Percentiles rank a stretch among this genome's conserved stretches.
Evolutionary conservation across 1,140 invertebrate species (phyloP).

Genomic region (Diprion similis): DNA sequence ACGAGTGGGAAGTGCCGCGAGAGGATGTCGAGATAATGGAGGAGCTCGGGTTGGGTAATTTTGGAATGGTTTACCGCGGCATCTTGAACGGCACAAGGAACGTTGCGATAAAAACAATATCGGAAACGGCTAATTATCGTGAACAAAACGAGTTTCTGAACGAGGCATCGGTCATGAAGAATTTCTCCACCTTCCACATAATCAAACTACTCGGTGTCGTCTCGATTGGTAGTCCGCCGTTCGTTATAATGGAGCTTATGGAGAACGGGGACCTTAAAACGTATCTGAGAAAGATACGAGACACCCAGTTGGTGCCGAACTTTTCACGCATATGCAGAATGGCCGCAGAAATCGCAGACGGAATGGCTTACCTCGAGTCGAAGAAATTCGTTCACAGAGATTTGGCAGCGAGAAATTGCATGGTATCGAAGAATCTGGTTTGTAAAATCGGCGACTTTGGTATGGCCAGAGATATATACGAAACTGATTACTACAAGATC

Average conservation of each 20-base stretch:
- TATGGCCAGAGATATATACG: slow-evolving; percentile 77
- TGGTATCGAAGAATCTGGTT: slow-evolving; percentile 72
- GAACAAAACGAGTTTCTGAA: slow-evolving; percentile 70
- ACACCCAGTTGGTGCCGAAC: slow-evolving; percentile 45
- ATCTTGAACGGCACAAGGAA: slow-evolving; percentile 48
- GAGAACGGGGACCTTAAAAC: slow-evolving; percentile 74
- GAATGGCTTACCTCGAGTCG: slow-evolving; percentile 78
- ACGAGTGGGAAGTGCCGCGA: slow-evolving; percentile 73
- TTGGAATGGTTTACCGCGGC: slow-evolving; percentile 74
- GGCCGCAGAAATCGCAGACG: slow-evolving; percentile 81
- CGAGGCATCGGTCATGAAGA: slow-evolving; percentile 74
- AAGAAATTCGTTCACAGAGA: slow-evolving; percentile 81
- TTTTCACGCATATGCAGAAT: slow-evolving; percentile 64
- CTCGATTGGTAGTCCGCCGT: slow-evolving; percentile 68
- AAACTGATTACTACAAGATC: slow-evolving; percentile 78
- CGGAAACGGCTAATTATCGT: slow-evolving; percentile 60
- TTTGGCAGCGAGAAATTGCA: slow-evolving; percentile 81
- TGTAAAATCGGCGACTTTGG: slow-evolving; percentile 80
- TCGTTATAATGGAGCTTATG: slow-evolving; percentile 83
- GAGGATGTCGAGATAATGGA: slow-evolving; percentile 65
- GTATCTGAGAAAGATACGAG: slow-evolving; percentile 63
- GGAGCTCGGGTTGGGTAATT: slow-evolving; percentile 73
- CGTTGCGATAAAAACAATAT: slow-evolving; percentile 76
- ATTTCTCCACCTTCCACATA: slow-evolving; percentile 66
- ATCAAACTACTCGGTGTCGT: slow-evolving; percentile 77